Evolutionary conservation across 53 echinoderm and acorn worm species (phyloP).

Genomic region (Antedon mediterranea): DNA sequence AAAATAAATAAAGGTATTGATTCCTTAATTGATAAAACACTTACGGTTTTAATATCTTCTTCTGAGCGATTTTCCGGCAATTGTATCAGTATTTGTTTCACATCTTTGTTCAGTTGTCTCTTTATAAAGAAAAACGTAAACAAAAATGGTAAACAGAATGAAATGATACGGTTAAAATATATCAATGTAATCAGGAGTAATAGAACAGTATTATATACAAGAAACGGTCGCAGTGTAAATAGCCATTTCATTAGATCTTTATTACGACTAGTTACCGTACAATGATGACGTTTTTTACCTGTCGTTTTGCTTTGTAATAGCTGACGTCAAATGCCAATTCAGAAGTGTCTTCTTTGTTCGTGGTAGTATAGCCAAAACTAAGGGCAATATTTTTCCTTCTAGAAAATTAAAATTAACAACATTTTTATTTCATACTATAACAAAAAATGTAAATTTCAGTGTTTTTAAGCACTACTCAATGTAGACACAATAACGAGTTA

Average conservation of each 20-base stretch:
- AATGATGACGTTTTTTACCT: slow-evolving; percentile 23
- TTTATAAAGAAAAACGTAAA: slow-evolving; percentile 5
- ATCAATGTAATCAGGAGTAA: too few species aligned
- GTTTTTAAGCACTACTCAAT: too few species aligned
- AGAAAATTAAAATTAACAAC: background rate
- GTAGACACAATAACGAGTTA: too few species aligned
- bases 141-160: too few species aligned
- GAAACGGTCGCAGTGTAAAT: too few species aligned
- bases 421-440: background rate
- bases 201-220: too few species aligned
- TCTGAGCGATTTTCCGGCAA: slow-evolving; percentile 36
- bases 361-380: background rate
- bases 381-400: background rate
- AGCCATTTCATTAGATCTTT: too few species aligned
- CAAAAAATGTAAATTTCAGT: too few species aligned
- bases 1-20: too few species aligned
- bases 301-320: slow-evolving; percentile 61
- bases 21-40: background rate
- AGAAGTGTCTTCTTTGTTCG: background rate
- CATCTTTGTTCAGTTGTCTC: slow-evolving; percentile 55
- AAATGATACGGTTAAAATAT: too few species aligned
- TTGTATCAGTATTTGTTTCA: slow-evolving; percentile 47
- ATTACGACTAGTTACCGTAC: too few species aligned
- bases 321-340: slow-evolving; percentile 56
- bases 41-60: slow-evolving; percentile 50